Conservation (phyloP, 2,888 invertebrate species). For the Apamea sordens region DNA sequence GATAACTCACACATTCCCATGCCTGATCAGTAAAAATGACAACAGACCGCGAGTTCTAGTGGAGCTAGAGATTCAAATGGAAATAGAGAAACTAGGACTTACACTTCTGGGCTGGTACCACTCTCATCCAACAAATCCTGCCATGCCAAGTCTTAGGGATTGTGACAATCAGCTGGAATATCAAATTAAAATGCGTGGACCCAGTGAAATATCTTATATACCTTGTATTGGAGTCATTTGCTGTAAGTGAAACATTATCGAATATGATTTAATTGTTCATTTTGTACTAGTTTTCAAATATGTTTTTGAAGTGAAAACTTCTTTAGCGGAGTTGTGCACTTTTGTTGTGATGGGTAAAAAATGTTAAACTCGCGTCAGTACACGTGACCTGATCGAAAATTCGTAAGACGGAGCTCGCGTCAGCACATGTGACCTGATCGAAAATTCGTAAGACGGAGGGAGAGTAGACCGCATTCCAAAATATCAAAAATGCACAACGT, state of each 20-base stretch:
- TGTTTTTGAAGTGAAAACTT: too few relatives aligned
- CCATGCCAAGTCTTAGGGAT: constrained; percentile 96
- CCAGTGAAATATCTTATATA: constrained; percentile 96
- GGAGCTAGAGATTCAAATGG: constrained; percentile 95
- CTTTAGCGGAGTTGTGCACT: too few relatives aligned
- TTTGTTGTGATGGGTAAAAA: too few relatives aligned
- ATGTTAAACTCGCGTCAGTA: too few relatives aligned
- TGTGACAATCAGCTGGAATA: constrained; percentile 98
- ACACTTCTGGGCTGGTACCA: constrained; percentile 98
- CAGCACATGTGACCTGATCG: too few relatives aligned
- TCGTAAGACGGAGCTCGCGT: too few relatives aligned
- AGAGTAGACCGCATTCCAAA: too few relatives aligned
- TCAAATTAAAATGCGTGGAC: constrained; percentile 98
- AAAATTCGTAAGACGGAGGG: too few relatives aligned
- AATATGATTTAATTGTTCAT: not conserved
- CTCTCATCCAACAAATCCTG: constrained; percentile 96
- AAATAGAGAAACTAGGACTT: constrained; percentile 95
- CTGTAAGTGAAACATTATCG: constrained; percentile 91
- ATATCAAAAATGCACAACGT: too few relatives aligned
- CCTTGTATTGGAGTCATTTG: constrained; percentile 98
- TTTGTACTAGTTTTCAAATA: not conserved
- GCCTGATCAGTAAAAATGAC: constrained; percentile 95
- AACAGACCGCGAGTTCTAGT: constrained; percentile 93
- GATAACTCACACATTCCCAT: constrained; percentile 97
- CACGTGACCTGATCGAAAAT: too few relatives aligned